Conservation (phyloP, 2,888 invertebrate genomes). For the Dasysyrphus tricinctus region DNA sequence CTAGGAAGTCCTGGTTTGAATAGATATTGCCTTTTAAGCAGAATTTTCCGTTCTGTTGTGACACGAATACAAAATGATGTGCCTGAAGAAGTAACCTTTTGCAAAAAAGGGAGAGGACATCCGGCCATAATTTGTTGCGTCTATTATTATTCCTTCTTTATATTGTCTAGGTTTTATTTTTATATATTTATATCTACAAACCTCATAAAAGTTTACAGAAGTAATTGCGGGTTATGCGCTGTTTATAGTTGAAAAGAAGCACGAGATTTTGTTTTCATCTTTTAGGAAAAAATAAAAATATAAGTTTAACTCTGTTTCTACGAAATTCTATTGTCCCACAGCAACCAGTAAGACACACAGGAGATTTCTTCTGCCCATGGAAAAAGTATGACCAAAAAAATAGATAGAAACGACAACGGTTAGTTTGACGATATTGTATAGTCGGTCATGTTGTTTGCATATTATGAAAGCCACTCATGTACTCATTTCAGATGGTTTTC, state of each 20-base stretch:
- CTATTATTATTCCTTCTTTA: conserved; percentile 55
- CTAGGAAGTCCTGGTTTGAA: conserved; percentile 60
- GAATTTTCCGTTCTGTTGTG: conserved; percentile 65
- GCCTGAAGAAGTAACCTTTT: conserved; percentile 48
- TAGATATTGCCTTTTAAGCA: conserved; percentile 71
- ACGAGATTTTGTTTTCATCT: not conserved
- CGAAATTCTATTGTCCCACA: not conserved
- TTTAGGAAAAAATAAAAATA: not conserved
- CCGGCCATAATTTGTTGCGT: conserved; percentile 58
- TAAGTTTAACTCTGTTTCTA: not conserved
- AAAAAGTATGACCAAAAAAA: not conserved
- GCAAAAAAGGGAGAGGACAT: conserved; percentile 34
- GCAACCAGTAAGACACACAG: not conserved
- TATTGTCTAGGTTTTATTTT: conserved; percentile 16
- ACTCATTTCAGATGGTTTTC: not conserved
- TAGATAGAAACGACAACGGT: not conserved
- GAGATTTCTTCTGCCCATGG: not conserved
- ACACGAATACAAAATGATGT: conserved; percentile 66
- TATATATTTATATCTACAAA: conserved; percentile 4
- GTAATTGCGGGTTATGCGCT: conserved; percentile 7
- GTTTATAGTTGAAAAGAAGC: not conserved
- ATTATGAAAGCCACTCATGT: not conserved
- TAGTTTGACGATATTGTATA: not conserved
- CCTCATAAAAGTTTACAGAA: not conserved
- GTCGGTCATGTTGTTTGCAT: not conserved